phyloP scores from a whole-genome alignment of 2,888 invertebrate genomes.

The Dendrolimus houi region DNA sequence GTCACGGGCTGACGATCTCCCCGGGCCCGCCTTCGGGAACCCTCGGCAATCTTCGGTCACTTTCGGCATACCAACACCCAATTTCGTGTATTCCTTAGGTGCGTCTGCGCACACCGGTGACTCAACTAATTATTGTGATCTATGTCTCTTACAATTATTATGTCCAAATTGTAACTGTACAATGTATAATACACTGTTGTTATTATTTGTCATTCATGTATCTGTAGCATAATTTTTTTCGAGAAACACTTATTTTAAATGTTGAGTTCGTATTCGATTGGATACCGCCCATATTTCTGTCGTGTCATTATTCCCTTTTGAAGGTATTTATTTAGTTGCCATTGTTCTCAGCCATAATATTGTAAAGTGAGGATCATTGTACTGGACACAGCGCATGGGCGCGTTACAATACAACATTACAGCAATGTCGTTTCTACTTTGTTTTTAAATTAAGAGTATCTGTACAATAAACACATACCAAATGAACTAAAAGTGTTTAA shows the following conservation, averaged over 20 bases:
- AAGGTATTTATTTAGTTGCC: constrained; percentile 16
- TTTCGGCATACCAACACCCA: constrained; percentile 40
- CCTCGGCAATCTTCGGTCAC: constrained; percentile 30
- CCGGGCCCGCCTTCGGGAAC: constrained; percentile 40
- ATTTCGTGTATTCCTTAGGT: constrained; percentile 30
- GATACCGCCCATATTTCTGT: not conserved
- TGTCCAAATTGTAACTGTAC: too few species aligned
- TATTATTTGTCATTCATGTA: too few species aligned
- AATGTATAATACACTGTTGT: too few species aligned
- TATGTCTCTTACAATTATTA: constrained; percentile 12
- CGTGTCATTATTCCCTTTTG: not conserved
- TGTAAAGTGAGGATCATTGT: constrained; percentile 18
- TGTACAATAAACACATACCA: too few species aligned
- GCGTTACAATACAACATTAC: constrained; percentile 7
- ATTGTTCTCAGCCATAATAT: constrained; percentile 17
- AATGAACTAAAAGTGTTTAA: too few species aligned
- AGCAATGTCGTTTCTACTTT: constrained; percentile 11
- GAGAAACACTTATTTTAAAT: too few species aligned
- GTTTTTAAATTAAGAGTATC: not conserved
- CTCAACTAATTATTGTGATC: constrained; percentile 47
- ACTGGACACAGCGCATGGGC: constrained; percentile 5
- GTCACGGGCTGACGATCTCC: constrained; percentile 54
- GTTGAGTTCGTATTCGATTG: too few species aligned
- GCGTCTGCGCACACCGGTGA: constrained; percentile 29
- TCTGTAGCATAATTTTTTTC: too few species aligned